These are phyloP conservation scores for Hypotaenidia okinawae DNA, from an alignment of 2,797 vertebrate genomes.

Conservation along the genomic window DNA sequence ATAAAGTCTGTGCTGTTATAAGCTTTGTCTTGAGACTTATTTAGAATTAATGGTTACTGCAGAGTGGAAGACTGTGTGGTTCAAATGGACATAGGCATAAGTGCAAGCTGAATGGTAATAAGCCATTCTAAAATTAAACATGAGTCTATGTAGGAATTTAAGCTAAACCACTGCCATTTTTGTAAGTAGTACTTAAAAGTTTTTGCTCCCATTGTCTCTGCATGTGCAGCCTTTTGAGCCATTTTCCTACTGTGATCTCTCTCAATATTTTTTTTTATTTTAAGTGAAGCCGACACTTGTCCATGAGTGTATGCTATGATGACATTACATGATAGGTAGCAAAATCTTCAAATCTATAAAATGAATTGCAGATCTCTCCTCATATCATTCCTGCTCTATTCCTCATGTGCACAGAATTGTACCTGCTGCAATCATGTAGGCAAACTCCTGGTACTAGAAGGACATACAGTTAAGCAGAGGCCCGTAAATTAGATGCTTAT, in stretches of 20 bases:
- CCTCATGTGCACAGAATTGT: not conserved
- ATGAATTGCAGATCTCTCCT: not conserved
- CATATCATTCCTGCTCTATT: not conserved
- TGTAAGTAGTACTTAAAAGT: not conserved
- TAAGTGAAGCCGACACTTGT: rapidly evolving
- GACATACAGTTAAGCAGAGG: not conserved
- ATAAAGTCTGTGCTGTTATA: not conserved
- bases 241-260: not conserved
- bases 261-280: not conserved
- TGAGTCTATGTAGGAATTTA: not conserved
- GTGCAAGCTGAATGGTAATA: not conserved
- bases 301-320: not conserved
- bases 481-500: not conserved
- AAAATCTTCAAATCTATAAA: not conserved
- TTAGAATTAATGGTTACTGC: not conserved
- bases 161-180: not conserved
- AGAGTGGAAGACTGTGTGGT: not conserved
- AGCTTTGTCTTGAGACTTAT: not conserved
- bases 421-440: not conserved
- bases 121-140: not conserved
- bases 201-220: not conserved
- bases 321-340: not conserved
- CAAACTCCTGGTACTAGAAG: not conserved
- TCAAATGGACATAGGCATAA: not conserved
- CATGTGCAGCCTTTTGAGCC: not conserved